These are phyloP conservation scores for Rattus rattus DNA, from an alignment of 2,113 vertebrate genomes.

Conservation along the genomic window DNA sequence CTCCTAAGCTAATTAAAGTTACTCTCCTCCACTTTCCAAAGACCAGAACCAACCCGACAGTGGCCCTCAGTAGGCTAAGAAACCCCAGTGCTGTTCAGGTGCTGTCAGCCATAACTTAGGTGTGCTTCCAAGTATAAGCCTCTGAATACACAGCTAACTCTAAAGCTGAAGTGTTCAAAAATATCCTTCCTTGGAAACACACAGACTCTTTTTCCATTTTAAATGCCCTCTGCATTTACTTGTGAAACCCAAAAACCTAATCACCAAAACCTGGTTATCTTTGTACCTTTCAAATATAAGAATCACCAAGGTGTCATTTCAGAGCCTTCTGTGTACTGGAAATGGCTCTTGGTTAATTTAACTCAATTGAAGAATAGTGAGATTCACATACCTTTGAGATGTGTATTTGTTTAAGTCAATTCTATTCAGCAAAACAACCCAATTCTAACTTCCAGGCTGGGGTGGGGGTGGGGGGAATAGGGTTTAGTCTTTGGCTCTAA, in stretches of 20 bases:
- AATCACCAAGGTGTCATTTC: background rate
- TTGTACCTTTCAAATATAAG: background rate
- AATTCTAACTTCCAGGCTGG: background rate
- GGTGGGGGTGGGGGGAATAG: background rate
- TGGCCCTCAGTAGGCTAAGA: background rate
- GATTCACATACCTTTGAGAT: background rate
- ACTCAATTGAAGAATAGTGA: background rate
- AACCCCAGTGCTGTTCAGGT: accelerated
- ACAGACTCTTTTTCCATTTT: background rate
- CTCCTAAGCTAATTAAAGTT: background rate
- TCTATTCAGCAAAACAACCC: background rate
- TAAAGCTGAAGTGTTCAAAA: background rate
- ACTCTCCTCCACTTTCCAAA: background rate
- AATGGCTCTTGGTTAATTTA: background rate
- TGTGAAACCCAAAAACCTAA: background rate
- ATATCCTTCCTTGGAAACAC: background rate
- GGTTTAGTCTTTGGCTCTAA: slow-evolving; percentile 25
- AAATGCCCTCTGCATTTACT: background rate
- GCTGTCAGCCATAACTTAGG: background rate
- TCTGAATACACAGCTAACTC: background rate
- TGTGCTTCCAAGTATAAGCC: background rate
- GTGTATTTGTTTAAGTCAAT: background rate
- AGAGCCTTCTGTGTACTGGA: background rate
- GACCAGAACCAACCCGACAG: background rate
- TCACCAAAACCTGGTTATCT: background rate